Conservation (phyloP, 2,113 vertebrate genomes). For the Morone chrysops region DNA sequence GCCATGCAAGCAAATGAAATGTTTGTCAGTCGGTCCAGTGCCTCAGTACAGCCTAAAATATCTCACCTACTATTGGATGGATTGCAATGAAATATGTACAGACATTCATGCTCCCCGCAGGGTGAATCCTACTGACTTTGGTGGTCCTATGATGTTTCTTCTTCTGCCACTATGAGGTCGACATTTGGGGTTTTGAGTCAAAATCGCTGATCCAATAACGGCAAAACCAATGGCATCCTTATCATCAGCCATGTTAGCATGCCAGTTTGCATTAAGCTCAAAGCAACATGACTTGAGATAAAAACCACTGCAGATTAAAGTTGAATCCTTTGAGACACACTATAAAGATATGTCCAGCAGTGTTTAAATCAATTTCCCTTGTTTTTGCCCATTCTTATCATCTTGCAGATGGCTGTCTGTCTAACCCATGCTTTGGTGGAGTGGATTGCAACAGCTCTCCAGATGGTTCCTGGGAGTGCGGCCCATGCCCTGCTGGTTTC, state of each 20-base stretch:
- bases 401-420: constrained; percentile 93
- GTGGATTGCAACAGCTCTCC: constrained; percentile 92
- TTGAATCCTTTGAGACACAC: neutral
- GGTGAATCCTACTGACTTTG: neutral
- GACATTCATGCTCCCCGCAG: neutral
- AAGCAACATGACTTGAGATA: neutral
- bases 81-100: neutral
- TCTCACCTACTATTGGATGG: neutral
- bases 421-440: constrained; percentile 96
- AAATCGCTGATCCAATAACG: neutral
- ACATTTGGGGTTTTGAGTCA: neutral
- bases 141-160: neutral
- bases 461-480: constrained; percentile 97
- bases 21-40: neutral
- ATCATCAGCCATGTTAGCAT: neutral
- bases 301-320: constrained; percentile 15
- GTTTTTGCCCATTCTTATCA: constrained; percentile 28
- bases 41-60: constrained; percentile 2
- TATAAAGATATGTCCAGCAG: neutral
- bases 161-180: neutral
- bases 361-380: constrained; percentile 13
- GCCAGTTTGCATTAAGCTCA: too few relatives aligned
- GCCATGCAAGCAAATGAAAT: neutral
- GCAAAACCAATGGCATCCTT: neutral
- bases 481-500: constrained; percentile 92